Percentiles rank a stretch among this genome's conserved stretches.
Conservation (phyloP, 1,140 invertebrate species). For the Macrobrachium nipponense region DNA sequence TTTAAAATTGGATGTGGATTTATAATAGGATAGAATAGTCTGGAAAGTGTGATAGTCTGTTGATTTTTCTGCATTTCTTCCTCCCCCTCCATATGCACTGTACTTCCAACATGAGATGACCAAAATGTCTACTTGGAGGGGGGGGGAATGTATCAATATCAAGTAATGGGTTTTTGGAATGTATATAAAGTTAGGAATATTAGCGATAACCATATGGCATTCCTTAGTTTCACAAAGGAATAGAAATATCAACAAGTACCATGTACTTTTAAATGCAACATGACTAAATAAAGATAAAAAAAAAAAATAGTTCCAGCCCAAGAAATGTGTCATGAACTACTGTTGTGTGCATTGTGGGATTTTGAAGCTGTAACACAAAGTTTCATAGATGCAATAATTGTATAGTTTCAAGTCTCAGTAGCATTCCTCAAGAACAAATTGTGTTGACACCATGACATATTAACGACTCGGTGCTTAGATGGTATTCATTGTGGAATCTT, state of each 20-base stretch:
- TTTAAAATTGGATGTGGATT: constrained; percentile 89
- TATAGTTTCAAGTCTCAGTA: too few species aligned
- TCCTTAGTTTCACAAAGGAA: constrained; percentile 13
- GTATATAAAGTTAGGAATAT: constrained; percentile 39
- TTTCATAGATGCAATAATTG: too few species aligned
- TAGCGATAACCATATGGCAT: neutral
- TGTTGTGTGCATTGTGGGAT: constrained; percentile 9
- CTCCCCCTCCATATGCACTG: neutral
- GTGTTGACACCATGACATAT: too few species aligned
- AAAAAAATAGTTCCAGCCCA: neutral
- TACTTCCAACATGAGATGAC: constrained; percentile 8
- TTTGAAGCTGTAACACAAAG: neutral
- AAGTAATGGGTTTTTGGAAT: constrained; percentile 26
- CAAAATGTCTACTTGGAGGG: neutral
- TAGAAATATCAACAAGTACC: constrained; percentile 33
- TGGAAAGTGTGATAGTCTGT: constrained; percentile 4
- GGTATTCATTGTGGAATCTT: too few species aligned
- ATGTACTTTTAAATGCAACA: constrained; percentile 35
- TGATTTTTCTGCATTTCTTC: neutral
- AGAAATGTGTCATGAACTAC: constrained; percentile 20
- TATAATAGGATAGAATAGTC: constrained; percentile 76
- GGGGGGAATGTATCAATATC: constrained; percentile 33
- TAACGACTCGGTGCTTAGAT: too few species aligned
- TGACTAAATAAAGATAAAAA: constrained; percentile 2
- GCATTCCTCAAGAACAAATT: too few species aligned